Base-by-base conservation (phyloP, 2,113 vertebrate genomes). In the Myiozetetes cayanensis region DNA sequence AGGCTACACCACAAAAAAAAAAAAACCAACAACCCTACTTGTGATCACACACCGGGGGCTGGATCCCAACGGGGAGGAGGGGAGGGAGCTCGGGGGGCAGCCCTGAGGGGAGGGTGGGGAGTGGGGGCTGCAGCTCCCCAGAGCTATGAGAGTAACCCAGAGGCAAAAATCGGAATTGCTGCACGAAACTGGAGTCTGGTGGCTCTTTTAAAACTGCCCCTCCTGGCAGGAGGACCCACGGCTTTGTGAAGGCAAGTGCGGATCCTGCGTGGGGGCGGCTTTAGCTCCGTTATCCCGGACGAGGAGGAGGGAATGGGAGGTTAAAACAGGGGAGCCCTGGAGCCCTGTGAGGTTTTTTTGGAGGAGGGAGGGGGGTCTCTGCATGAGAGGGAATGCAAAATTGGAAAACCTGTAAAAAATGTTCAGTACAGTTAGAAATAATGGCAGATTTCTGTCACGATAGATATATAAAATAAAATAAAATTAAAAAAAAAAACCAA, bases 371-470 rank as follows among this genome's bases (percentile, higher is more conserved):
- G n/a, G n/a, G n/a, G n/a, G n/a, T n/a, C n/a, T 65, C 62, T 76
- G 90, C 9, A 50, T 87, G 86, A 89, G 90, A 97, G 90, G 89
- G 94, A 97, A 96, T 96, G 94, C 91, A 95, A 96, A 94, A 96
- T 61, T 89, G 90, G 44, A 44, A 96, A 94, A 94, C 74, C 95
- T 96, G 92, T 93, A 94, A 96, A 95, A 98, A 97, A 96, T 89
- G 78, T 71, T 95, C 88, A 91, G 88, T 61, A 97, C 97, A 97
- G 87, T 97, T 96, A 97, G 97, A 98, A 98, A 95, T 92, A 96
- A 96, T 96, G 97, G 93, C 93, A 95, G 95, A 96, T 86, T 97
- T 89, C 17, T 91, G 96, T 97, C 92, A 96, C 91, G 31, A 97
- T 87, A 97, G 93, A 97, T 73, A 97, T 90, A 59, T 44, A 44